These are phyloP conservation scores for Hemistola chrysoprasaria DNA, from an alignment of 2,888 invertebrate genomes.

Conservation along the genomic window DNA sequence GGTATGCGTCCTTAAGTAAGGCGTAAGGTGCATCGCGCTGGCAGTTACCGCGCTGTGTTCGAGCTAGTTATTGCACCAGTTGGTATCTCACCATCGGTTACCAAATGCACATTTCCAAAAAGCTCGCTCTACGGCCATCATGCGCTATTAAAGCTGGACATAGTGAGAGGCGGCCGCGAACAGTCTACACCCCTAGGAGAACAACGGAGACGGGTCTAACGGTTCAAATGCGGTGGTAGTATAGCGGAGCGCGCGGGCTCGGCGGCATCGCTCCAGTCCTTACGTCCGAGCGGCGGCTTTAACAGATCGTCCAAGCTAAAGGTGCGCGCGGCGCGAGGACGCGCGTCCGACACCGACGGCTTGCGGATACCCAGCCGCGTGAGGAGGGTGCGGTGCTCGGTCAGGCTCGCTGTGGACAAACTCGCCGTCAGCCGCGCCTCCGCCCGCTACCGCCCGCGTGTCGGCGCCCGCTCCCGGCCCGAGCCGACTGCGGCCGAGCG, in stretches of 20 bases:
- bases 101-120: too few relatives aligned
- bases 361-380: constrained; percentile 94
- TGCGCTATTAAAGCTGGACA: neutral
- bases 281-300: constrained; percentile 92
- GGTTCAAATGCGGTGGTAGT: constrained; percentile 17
- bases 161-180: neutral
- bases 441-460: constrained; percentile 31
- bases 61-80: too few relatives aligned
- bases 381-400: constrained; percentile 85
- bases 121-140: too few relatives aligned
- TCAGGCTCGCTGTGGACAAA: constrained; percentile 81
- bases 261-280: constrained; percentile 76
- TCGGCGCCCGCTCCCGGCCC: constrained; percentile 40
- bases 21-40: too few relatives aligned
- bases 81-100: too few relatives aligned
- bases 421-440: constrained; percentile 38
- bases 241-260: constrained; percentile 64
- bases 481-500: too few relatives aligned
- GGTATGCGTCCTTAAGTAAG: too few relatives aligned
- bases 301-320: constrained; percentile 95
- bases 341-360: constrained; percentile 91
- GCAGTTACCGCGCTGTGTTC: too few relatives aligned
- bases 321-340: constrained; percentile 88
- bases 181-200: constrained; percentile 11
- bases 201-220: constrained; percentile 20